These are phyloP conservation scores for Triplophysa siluroides DNA, from an alignment of 2,113 vertebrate species.

Conservation along the genomic window DNA sequence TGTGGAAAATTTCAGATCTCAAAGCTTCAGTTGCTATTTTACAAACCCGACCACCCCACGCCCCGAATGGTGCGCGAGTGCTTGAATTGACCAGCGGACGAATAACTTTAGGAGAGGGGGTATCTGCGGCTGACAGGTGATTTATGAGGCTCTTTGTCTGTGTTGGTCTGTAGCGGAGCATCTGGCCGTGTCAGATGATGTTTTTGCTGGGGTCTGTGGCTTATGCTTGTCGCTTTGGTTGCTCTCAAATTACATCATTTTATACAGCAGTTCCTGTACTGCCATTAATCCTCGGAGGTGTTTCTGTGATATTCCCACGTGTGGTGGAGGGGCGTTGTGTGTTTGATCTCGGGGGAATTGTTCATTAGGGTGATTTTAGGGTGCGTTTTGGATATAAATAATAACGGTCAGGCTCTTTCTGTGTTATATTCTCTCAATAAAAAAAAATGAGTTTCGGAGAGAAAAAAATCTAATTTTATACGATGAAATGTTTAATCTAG, in stretches of 20 bases:
- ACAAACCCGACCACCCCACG: slow-evolving; percentile 41
- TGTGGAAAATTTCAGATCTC: neutral
- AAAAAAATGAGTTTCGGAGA: too few species aligned
- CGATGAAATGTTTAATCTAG: too few species aligned
- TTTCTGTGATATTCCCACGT: slow-evolving; percentile 14
- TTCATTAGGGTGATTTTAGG: slow-evolving; percentile 2
- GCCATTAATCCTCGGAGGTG: slow-evolving; percentile 37
- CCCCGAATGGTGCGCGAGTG: slow-evolving; percentile 29
- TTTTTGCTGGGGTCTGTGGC: slow-evolving; percentile 51
- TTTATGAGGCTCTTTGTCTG: slow-evolving; percentile 57
- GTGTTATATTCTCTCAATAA: neutral
- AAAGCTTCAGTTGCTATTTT: slow-evolving; percentile 26
- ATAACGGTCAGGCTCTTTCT: neutral
- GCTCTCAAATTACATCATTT: slow-evolving; percentile 52
- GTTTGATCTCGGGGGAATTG: neutral
- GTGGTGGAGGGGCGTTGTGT: neutral
- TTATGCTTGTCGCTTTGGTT: slow-evolving; percentile 45
- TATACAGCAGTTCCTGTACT: slow-evolving; percentile 40
- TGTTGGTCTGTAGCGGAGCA: slow-evolving; percentile 49
- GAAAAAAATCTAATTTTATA: neutral
- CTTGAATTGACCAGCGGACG: slow-evolving; percentile 47
- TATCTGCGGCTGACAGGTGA: slow-evolving; percentile 50
- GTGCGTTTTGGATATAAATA: neutral
- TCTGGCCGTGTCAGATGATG: slow-evolving; percentile 51
- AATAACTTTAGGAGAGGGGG: slow-evolving; percentile 20